Percentiles rank a stretch among this genome's conserved stretches.
These are phyloP conservation scores for Nansenia antarctica DNA, from an alignment of 2,113 vertebrate species.

Conservation along the genomic window DNA sequence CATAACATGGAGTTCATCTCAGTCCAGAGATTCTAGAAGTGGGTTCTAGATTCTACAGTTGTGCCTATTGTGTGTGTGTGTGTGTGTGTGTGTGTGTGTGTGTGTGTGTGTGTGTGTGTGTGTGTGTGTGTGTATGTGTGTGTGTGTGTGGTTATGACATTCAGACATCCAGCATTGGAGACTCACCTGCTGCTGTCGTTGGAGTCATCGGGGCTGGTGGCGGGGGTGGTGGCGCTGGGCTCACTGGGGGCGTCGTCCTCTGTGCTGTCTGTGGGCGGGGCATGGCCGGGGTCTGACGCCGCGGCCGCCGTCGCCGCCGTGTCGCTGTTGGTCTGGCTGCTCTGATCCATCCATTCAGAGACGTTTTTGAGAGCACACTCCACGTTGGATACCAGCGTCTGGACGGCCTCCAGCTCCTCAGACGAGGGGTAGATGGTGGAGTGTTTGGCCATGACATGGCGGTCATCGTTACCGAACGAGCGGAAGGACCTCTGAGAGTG, in stretches of 20 bases:
- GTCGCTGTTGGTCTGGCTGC: slow-evolving; percentile 32
- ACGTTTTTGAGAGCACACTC: slow-evolving; percentile 97
- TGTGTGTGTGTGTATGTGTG: too few species aligned
- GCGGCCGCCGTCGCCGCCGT: background rate
- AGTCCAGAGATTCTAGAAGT: too few species aligned
- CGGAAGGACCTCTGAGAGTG: slow-evolving; percentile 92
- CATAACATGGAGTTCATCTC: too few species aligned
- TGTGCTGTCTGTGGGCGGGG: slow-evolving; percentile 45
- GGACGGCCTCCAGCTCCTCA: slow-evolving; percentile 94
- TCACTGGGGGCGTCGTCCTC: slow-evolving; percentile 42
- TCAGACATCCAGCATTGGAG: background rate
- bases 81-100: too few species aligned
- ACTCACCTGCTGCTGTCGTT: slow-evolving; percentile 83
- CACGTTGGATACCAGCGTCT: slow-evolving; percentile 96
- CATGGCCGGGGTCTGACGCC: slow-evolving; percentile 19
- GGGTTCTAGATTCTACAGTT: too few species aligned
- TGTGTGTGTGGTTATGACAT: too few species aligned
- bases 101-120: too few species aligned
- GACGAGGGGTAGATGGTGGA: slow-evolving; percentile 97
- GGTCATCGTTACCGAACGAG: slow-evolving; percentile 98
- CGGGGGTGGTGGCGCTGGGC: too few species aligned
- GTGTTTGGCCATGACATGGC: slow-evolving; percentile 99
- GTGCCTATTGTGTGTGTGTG: too few species aligned
- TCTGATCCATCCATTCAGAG: slow-evolving; percentile 94
- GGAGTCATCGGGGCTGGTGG: slow-evolving; percentile 70